Evolutionary conservation across 2,113 vertebrate species (phyloP), one percentile per base, ranked within the genome.

Genomic region (Sciurus niger): DNA sequence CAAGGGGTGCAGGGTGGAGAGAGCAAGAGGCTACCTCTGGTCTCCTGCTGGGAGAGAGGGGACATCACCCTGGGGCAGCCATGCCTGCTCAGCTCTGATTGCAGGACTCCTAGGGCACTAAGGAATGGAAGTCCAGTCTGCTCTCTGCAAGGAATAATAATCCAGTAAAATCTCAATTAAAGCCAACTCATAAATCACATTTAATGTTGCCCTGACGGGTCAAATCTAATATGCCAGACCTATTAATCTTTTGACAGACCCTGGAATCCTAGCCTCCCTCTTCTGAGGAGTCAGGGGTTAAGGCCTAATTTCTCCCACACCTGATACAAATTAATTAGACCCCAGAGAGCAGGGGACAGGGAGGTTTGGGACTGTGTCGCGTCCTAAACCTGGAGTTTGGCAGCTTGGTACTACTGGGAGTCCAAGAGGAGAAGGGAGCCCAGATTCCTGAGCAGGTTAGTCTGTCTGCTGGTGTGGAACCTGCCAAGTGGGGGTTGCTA

Each of bases 151-250:
- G 1, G 3, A 94, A 97, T 96, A 95, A 96, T 96, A 98, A 98
- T 96, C 83, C 63, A 93, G 87, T 92, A 96, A 96, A 97, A 97
- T 98, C 94, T 95, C 96, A 97, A 98, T 98, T 98, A 98, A 97
- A 96, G 96, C 63, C 51, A 94, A 95, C 92, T 97, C 97, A 98
- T 98, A 96, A 97, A 98, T 98, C 97, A 98, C 89, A 95, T 95
- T 97, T 98, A 98, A 88, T 92, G 87, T 90, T 85, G 92, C 79
- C 92, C 76, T 40, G 93, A 93, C 6, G 72, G 86, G 94, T 97
- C 24, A 0, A 96, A 96, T 94, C 60, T 94, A 95, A 97, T 96
- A 97, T 88, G 60, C 92, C 80, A 95, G 72, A 37, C 28, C 93
- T 94, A 95, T 97, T 96, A 82, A 97, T 97, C 97, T 97, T 70